A percentile compares a stretch with the other conserved stretches of the same genome.
Evolutionary conservation across 2,797 vertebrate species (phyloP).

Genomic region (Parauchenoglanis ngamensis): DNA sequence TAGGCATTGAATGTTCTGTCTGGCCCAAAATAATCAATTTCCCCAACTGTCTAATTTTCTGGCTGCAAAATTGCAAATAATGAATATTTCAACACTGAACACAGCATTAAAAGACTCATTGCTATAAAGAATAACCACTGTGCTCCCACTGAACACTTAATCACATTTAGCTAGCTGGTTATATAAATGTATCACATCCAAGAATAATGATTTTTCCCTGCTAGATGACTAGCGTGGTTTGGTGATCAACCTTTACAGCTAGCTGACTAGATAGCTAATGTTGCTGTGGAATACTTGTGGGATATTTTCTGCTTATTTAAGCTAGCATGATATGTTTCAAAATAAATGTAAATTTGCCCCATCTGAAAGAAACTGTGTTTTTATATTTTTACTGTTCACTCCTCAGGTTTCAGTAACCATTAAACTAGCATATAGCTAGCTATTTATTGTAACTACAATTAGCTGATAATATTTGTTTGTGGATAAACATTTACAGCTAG

Average conservation of each 20-base stretch:
- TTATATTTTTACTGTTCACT: neutral
- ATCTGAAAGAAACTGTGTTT: neutral
- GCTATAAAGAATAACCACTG: neutral
- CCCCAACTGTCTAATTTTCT: neutral
- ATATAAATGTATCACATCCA: neutral
- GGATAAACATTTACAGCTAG: neutral
- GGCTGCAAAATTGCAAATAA: neutral
- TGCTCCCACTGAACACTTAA: neutral
- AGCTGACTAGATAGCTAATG: neutral
- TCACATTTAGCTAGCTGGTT: neutral
- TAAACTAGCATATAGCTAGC: neutral
- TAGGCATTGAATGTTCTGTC: neutral
- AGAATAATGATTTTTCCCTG: neutral
- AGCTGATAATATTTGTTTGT: neutral
- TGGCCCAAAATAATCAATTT: neutral
- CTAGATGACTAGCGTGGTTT: neutral
- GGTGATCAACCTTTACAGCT: neutral
- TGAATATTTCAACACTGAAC: constrained; percentile 9
- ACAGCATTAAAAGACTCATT: neutral
- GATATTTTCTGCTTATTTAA: neutral
- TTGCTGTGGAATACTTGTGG: neutral
- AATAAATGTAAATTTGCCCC: neutral
- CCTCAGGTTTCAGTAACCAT: neutral
- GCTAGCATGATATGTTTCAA: neutral
- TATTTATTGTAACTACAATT: neutral